Percentiles rank a stretch among this genome's conserved stretches.
Conservation (phyloP, 1,140 invertebrate species). For the Arion vulgaris region DNA sequence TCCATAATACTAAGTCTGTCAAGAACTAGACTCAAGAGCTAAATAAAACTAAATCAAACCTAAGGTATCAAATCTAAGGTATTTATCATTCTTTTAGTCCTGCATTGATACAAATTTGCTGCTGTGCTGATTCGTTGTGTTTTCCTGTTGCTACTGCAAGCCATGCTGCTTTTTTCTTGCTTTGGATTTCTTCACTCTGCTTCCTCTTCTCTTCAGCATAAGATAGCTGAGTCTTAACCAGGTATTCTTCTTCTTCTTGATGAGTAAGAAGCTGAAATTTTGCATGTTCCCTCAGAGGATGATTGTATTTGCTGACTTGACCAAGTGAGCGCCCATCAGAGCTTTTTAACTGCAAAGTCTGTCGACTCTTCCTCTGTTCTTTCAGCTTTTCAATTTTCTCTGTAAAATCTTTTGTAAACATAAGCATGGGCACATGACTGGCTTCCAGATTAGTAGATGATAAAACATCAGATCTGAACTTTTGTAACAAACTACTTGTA, state of each 20-base stretch:
- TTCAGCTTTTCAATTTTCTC: constrained; percentile 59
- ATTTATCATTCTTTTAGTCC: not conserved
- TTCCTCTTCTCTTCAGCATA: constrained; percentile 47
- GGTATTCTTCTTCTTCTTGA: constrained; percentile 62
- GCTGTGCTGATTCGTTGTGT: not conserved
- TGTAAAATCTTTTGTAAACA: constrained; percentile 66
- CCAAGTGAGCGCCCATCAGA: constrained; percentile 57
- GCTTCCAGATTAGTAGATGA: constrained; percentile 46
- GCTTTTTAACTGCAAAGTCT: constrained; percentile 43
- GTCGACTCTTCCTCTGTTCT: constrained; percentile 49
- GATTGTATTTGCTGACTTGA: constrained; percentile 64
- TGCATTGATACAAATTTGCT: not conserved
- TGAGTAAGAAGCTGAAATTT: constrained; percentile 68
- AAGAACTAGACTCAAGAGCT: too few species aligned
- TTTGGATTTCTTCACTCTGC: constrained; percentile 55
- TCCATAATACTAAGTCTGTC: too few species aligned
- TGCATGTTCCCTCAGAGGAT: constrained; percentile 64
- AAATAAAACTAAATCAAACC: too few species aligned
- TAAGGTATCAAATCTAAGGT: too few species aligned
- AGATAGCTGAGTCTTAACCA: constrained; percentile 54
- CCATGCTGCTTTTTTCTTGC: constrained; percentile 61
- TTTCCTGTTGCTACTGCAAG: constrained; percentile 58
- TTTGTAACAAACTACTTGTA: constrained; percentile 33
- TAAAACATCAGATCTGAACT: constrained; percentile 44
- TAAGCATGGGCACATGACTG: constrained; percentile 66